Percentiles rank a stretch among this genome's conserved stretches.
Conservation (phyloP, 2,113 vertebrate genomes). For the Aspidoscelis tigris region DNA sequence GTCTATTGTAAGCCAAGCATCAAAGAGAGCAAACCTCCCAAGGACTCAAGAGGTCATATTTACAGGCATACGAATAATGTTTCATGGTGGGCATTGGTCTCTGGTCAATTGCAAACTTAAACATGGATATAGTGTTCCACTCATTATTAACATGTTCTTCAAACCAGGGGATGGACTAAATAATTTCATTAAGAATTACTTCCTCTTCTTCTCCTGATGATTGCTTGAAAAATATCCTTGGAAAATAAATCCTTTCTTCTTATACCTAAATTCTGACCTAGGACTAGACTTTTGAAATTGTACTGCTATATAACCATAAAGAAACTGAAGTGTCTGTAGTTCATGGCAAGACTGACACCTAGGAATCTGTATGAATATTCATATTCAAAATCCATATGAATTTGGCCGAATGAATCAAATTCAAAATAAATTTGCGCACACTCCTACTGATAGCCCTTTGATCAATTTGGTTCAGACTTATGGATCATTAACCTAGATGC, state of each 20-base stretch:
- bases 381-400: no score
- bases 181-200: slow-evolving; percentile 43
- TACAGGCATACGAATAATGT: slow-evolving; percentile 69
- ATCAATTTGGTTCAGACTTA: background rate
- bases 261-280: slow-evolving; percentile 22
- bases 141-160: slow-evolving; percentile 57
- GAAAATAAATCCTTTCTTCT: slow-evolving; percentile 35
- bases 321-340: background rate
- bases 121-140: slow-evolving; percentile 63
- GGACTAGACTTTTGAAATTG: slow-evolving; percentile 26
- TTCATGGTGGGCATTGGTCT: slow-evolving; percentile 61
- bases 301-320: background rate
- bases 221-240: slow-evolving; percentile 52
- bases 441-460: background rate
- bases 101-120: slow-evolving; percentile 66
- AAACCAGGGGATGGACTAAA: slow-evolving; percentile 26
- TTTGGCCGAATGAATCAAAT: no score
- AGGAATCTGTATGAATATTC: no score
- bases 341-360: background rate
- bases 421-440: no score
- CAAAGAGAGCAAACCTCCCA: slow-evolving; percentile 67
- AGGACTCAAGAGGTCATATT: slow-evolving; percentile 55
- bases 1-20: slow-evolving; percentile 65
- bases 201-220: slow-evolving; percentile 31
- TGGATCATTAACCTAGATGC: background rate